Evolutionary conservation across 1,140 invertebrate genomes (phyloP), one percentile per base, ranked within the genome.

Genomic region (Diploscapter pachys): DNA sequence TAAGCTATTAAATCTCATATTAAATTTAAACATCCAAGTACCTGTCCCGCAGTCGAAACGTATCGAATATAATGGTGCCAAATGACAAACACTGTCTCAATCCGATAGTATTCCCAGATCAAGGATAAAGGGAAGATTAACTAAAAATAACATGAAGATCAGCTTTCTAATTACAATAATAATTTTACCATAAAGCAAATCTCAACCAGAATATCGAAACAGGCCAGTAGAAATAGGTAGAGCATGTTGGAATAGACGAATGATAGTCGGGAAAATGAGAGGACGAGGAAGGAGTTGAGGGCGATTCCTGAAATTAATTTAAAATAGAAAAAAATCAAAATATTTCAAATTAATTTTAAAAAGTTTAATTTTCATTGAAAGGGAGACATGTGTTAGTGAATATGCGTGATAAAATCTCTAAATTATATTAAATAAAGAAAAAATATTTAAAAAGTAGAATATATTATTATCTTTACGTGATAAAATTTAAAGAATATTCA

Each of bases 11-110:
- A 31, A 31, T 31, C 31, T 31, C 31, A 31, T 31, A 31, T 31
- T 31, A 31, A 31, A 31, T 1, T 31, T 31, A 31, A 31, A 31
- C 1, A 31, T 31, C 31, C 31, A 31, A 31, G 31, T 31, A 31
- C 68, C 62, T 70, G 68, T 3, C 68, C 68, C 59, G 63, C 68
- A 5, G 68, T 70, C 53, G 68, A 70, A 49, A 70, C 68, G 48
- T 70, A 70, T 70, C 62, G 59, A n/a, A 70, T 70, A 13, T 70
- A 70, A 31, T 61, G 53, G 8, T 70, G 68, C 68, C 68, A 70
- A 70, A 56, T 61, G 13, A 59, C 62, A 49, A 61, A 70, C 8
- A 70, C n/a, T 49, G 63, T 52, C 53, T 70, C 68, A 49, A 70
- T 59, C 13, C 68, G 68, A 52, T 52, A 70, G 56, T 59, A 70